Base-by-base conservation (phyloP, 92 coral and sea anemone species). In the Virgularia gustaviana region DNA sequence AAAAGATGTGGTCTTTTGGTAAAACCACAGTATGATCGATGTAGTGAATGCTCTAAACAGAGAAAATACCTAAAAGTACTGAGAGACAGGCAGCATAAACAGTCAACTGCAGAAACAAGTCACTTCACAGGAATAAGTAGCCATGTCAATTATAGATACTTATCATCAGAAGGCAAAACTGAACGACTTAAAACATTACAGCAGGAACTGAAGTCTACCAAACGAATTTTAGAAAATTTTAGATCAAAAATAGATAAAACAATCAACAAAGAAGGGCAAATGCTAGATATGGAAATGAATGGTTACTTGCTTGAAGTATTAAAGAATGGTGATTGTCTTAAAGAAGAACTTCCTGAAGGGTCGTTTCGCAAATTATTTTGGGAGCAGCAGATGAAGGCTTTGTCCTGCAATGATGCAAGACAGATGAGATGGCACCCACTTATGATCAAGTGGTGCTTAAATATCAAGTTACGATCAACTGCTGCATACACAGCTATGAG, bases 351-450 rank as follows among this genome's bases (percentile, higher is more conserved):
- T 27, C 37, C 62, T 36, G 71, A 42, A 10, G 79, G 72, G 23
- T 55, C 71, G 6, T 55, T 62, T 61, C 38, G 44, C 60, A 68
- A 54, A 35, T 31, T 62, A 34, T 75, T 75, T 31, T 76, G 74
- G 81, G 16, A 41, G 41, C 81, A 76, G 49, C 64, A 76, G 19
- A 29, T 31, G 36, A 31, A 54, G 25, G 62, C 49, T 28, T 41
- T 72, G 0, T 12, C 41, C 7, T 29, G 39, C 11, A 42, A 33
- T 9, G 82, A 66, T 36, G 34, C 76, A 12, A 65, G 82, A 22
- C 75, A 72, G 49, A 49, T 77, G 29, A n/a, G 75, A 19, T 76
- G 81, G 81, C 81, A 76, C 32, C 81, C 75, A 29, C 36, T 65
- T 18, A 63, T 76, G 75, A 76, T 76, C 22, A 76, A 76, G 65